Base-by-base conservation (phyloP, 2,888 invertebrate genomes). In the Cheilosia urbana region DNA sequence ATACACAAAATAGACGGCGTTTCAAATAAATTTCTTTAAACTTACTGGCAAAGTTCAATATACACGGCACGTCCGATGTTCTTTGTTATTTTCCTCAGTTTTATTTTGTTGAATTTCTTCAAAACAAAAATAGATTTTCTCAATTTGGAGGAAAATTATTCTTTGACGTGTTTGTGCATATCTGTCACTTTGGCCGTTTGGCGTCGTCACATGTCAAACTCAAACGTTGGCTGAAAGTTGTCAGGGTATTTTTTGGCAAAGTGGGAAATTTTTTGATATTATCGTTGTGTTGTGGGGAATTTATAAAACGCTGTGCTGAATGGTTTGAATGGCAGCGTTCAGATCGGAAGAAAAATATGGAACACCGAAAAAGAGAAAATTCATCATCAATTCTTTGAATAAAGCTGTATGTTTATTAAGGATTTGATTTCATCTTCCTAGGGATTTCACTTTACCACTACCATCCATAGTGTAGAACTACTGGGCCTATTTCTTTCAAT, bases 81-180 rank as follows among this genome's bases (percentile, higher is more conserved):
- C 69, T 75, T 80, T 76, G 58, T 58, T 76, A 21, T 75, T 49
- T 60, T 77, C 37, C 21, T 21, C 19, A 4, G 17, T 17, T 37
- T 37, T 83, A 69, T 53, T 75, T 63, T 63, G 40, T 42, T 21
- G 42, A 34, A 34, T 75, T 45, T 75, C 47, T 72, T 82, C 55
- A 69, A 75, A 79, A 71, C 80, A 69, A 84, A 84, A 84, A 84
- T 84, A 84, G 84, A 84, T 76, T 84, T 80, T 83, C 60, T 76
- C 69, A 49, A 66, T 40, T 49, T 24, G 40, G 55, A 49, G 55
- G 6, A 60, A 51, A 62, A 60, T 63, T 60, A 62, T 51, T 42
- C 37, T 79, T 75, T 58, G 63, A 69, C 63, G 71, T 68, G 71
- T 73, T 84, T 84, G 75, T 84, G 80, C 79, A 71, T 47, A 65